Evolutionary conservation across 2,888 invertebrate species (phyloP), one percentile per base, ranked within the genome.

Genomic region (Drosophila anomalata): DNA sequence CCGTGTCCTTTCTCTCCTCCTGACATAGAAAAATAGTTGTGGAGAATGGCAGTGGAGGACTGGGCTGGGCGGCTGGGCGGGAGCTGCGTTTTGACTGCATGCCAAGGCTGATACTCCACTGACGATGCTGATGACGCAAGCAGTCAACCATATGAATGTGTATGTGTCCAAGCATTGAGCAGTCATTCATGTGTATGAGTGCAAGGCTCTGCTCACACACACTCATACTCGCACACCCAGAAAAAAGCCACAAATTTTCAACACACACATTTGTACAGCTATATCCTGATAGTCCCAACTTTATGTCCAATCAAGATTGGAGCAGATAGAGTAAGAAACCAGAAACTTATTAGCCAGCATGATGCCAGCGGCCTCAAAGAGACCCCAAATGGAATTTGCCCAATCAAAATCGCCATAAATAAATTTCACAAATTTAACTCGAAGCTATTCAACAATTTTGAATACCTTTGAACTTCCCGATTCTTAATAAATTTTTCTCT

Each of bases 1-100:
- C 20, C 42, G 2, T n/a, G 42, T 50, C 58, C 47, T 42, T 56
- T 55, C 53, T 59, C 48, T 60, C 70, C 48, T 60, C 66, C 76
- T 83, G 87, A 80, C 84, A 79, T 79, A 84, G 81, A 83, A 84
- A 83, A 86, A 84, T 81, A 80, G 79, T 86, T 86, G 80, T 58
- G 72, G 62, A 68, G 68, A 63, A 47, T 46, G 77, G 75, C 61
- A 65, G 70, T 2, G 52, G 44, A 33, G 33, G 17, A 20, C 1
- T 17, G 17, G 33, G 17, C 9, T 9, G n/a, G n/a, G 4, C 2
- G 26, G 39, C 22, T 9, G 39, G 5, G 48, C 6, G 6, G 44
- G 20, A 6, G 39, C 29, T 86, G 80, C 87, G 84, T 81, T 87
- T 83, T 83, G 86, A 83, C 83, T 83, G 77, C 83, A 75, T 83